Evolutionary conservation across 2,888 invertebrate genomes (phyloP), one percentile per base, ranked within the genome.

Genomic region (Oligia strigilis): DNA sequence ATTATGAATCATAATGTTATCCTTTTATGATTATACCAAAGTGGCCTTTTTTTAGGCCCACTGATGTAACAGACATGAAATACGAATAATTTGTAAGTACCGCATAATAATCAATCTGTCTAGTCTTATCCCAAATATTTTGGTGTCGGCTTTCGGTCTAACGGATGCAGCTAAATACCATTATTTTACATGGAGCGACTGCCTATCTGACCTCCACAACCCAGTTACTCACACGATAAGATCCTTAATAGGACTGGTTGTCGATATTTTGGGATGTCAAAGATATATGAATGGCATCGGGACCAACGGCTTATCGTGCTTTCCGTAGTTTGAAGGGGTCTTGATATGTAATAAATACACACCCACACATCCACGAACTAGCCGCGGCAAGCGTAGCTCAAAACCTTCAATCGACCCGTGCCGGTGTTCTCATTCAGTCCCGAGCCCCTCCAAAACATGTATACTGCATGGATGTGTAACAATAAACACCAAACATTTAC

Each of bases 401-500:
- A 6, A 70, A 6, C 29, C 19, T 49, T 19, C 0, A 11, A 29
- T 23, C 2, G 8, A 71, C 23, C 8, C 2, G 4, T 36, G 13
- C 13, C 0, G 4, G 4, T 23, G 19, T 65, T 11, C 40, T 11
- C 0, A 65, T 19, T 19, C 2, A 40, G 23, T 19, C 19, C 65
- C 9, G 19, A 40, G 9, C 40, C 65, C 0, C 19, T 40, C 19
- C 19, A 11, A 64, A 36, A 36, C 19, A 36, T 36, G 1, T 29
- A 55, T 23, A 40, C 9, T 46, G 17, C 43, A 60, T 11, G 62
- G 0, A 71, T 74, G 49, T 64, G 52, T 52, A 6, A 64, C 58
- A 65, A 60, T 70, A 86, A 76, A 73, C 71, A 43, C 14, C 40
- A 72, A 72, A 75, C 75, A 80, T 81, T 75, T 60, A 40, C 65